phyloP scores from a whole-genome alignment of 2,797 vertebrate genomes.

The Onychomys arenicola region DNA sequence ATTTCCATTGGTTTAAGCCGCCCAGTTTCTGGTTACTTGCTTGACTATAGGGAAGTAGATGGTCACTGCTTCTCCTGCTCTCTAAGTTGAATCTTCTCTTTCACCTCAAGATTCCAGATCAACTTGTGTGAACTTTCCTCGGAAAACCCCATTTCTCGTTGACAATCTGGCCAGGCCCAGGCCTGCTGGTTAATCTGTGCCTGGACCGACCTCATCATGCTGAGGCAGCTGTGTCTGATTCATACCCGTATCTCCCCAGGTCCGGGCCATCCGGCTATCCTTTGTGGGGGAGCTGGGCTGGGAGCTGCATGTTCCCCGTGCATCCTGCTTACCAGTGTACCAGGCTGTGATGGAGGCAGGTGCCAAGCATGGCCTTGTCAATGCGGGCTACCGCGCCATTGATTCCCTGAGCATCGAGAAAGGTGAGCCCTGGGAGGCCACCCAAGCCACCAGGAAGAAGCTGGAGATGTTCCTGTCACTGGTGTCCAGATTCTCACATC shows the following conservation, averaged over 20 bases:
- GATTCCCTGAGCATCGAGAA: slow-evolving; percentile 99
- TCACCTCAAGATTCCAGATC: background rate
- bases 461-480: accelerated
- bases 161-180: background rate
- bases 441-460: background rate
- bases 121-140: background rate
- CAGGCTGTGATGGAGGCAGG: slow-evolving; percentile 94
- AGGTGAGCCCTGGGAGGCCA: slow-evolving; percentile 86
- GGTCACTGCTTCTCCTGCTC: background rate
- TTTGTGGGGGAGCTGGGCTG: slow-evolving; percentile 98
- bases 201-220: accelerated
- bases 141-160: accelerated
- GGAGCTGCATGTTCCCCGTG: slow-evolving; percentile 95
- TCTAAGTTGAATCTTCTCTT: accelerated
- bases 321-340: slow-evolving; percentile 93
- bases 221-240: background rate
- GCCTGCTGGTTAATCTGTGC: background rate
- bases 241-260: slow-evolving; percentile 85
- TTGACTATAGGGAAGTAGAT: too few relatives aligned
- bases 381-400: slow-evolving; percentile 97
- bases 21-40: background rate
- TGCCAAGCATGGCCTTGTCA: slow-evolving; percentile 90
- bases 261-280: slow-evolving; percentile 95
- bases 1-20: accelerated
- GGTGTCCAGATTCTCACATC: accelerated